Percentiles rank a stretch among this genome's conserved stretches.
Conservation (phyloP, 2,113 vertebrate species). For the Sturnira hondurensis region DNA sequence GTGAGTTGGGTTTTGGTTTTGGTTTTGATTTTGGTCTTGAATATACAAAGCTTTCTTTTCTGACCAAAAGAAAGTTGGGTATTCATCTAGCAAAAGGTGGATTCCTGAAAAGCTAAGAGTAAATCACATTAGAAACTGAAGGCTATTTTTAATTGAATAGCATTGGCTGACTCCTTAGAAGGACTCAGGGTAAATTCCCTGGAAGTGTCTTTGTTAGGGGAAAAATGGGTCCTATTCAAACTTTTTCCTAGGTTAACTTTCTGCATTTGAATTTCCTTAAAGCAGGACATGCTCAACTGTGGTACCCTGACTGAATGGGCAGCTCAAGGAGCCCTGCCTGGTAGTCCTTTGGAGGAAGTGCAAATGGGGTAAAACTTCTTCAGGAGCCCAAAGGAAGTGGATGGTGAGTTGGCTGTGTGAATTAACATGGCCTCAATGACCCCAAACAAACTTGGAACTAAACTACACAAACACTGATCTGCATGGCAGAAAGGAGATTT, state of each 20-base stretch:
- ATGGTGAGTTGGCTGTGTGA: background rate
- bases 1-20: background rate
- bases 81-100: background rate
- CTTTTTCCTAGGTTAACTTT: background rate
- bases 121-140: background rate
- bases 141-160: background rate
- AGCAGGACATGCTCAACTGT: accelerated
- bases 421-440: background rate
- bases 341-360: background rate
- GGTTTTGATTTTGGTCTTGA: background rate
- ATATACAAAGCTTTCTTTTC: background rate
- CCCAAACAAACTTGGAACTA: background rate
- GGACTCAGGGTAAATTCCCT: no score
- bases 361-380: background rate
- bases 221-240: accelerated
- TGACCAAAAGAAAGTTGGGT: background rate
- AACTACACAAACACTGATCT: background rate
- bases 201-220: background rate
- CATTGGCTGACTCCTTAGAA: background rate
- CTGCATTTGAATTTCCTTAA: background rate
- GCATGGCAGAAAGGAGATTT: background rate
- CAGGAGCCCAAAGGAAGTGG: background rate
- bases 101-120: background rate
- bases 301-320: background rate
- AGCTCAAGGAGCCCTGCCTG: no score